Percentiles rank a stretch among this genome's conserved stretches.
These are phyloP conservation scores for Periparus ater DNA, from an alignment of 2,797 vertebrate species.

Conservation along the genomic window DNA sequence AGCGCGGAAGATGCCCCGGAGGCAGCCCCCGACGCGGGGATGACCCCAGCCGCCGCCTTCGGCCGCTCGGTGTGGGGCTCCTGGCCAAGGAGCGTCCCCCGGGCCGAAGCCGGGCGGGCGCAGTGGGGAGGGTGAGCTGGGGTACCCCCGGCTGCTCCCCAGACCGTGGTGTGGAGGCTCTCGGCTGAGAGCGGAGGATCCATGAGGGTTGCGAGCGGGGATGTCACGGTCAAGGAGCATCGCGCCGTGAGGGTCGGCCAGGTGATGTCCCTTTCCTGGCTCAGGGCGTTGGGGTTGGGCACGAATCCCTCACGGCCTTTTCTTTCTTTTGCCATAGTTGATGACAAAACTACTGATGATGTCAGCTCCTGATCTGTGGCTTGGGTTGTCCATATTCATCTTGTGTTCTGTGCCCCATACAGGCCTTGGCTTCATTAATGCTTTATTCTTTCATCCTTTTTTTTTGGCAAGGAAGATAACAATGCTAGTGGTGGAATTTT, in stretches of 20 bases:
- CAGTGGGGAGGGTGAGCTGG: fast-evolving
- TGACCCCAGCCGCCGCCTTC: too few relatives aligned
- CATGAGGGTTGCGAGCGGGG: not conserved
- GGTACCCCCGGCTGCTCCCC: not conserved
- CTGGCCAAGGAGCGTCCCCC: not conserved
- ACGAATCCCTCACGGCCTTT: fast-evolving
- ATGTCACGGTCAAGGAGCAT: not conserved
- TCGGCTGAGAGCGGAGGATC: not conserved
- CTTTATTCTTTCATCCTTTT: not conserved
- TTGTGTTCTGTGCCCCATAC: not conserved
- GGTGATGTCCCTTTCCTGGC: not conserved
- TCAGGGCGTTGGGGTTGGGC: not conserved
- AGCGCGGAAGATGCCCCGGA: not conserved
- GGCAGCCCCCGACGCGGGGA: not conserved
- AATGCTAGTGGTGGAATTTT: not conserved
- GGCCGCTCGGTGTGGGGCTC: not conserved
- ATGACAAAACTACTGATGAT: not conserved
- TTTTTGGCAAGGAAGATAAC: not conserved
- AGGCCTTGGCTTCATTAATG: not conserved
- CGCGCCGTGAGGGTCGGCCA: not conserved
- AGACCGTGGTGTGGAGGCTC: not conserved
- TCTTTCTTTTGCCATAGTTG: not conserved
- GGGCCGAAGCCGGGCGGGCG: not conserved
- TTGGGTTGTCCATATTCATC: not conserved
- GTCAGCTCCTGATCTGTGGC: not conserved